phyloP scores from a whole-genome alignment of 2,113 vertebrate genomes.

The Nannospalax galili region DNA sequence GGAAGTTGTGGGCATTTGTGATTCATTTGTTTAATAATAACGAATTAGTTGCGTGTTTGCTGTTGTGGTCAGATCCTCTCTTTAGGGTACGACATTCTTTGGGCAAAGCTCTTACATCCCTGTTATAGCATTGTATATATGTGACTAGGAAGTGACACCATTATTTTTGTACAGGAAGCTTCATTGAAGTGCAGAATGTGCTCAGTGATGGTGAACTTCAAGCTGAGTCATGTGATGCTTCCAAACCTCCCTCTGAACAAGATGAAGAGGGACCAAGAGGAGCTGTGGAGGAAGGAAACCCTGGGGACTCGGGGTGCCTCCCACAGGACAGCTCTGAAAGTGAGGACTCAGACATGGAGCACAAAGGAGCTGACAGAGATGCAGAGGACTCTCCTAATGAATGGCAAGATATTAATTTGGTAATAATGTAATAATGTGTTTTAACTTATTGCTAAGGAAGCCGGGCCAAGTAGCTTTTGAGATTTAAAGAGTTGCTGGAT shows the following conservation, averaged over 20 bases:
- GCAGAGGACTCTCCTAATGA: slow-evolving; percentile 79
- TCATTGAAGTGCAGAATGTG: slow-evolving; percentile 86
- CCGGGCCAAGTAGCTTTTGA: background rate
- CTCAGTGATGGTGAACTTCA: slow-evolving; percentile 58
- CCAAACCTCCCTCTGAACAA: background rate
- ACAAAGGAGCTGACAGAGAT: slow-evolving; percentile 52
- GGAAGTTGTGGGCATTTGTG: background rate
- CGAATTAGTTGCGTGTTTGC: background rate
- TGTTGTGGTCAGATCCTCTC: background rate
- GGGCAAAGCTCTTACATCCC: too few relatives aligned
- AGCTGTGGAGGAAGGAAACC: background rate
- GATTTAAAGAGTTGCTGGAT: background rate
- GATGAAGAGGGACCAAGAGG: background rate
- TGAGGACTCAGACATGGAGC: background rate
- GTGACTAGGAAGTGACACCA: background rate
- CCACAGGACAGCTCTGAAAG: slow-evolving; percentile 49
- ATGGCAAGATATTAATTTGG: slow-evolving; percentile 92
- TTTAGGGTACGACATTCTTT: background rate
- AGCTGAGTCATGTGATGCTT: background rate
- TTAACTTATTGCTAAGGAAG: background rate
- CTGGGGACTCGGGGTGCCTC: background rate
- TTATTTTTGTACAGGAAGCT: slow-evolving; percentile 84
- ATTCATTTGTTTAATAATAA: background rate
- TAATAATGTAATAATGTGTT: slow-evolving; percentile 74
- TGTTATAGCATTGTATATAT: too few relatives aligned